Evolutionary conservation across 2,888 invertebrate species (phyloP), one percentile per base, ranked within the genome.

Genomic region (Hyposoter dolosus): DNA sequence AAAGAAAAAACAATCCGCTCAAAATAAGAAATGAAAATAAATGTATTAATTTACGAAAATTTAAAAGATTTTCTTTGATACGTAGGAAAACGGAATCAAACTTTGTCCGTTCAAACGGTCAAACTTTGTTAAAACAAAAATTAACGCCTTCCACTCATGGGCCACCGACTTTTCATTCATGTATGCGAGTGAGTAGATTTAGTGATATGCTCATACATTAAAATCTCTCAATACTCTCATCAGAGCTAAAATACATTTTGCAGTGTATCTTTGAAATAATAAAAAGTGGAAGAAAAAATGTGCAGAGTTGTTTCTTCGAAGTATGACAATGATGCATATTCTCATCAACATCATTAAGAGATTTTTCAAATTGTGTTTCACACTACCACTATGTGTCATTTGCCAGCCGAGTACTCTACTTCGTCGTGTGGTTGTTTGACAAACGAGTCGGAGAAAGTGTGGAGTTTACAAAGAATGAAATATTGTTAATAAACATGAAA

Each of bases 361-460:
- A 75, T 45, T 47, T 69, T 60, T 3, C 47, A 40, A 68, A 78
- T 69, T 69, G 69, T 69, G 74, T 75, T 50, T 72, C 17, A 3
- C 47, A n/a, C 56, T 45, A 35, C 45, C n/a, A 35, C 56, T 28
- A 69, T 56, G 53, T 19, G 75, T 75, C 75, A 84, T 74, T 80
- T 75, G 50, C 35, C 75, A 53, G 47, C 17, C 68, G 40, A 50
- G 19, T 71, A 28, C 45, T 32, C 15, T 32, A 68, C n/a, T 43
- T 15, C 72, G n/a, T 35, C 35, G 35, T 40, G 9, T 35, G 35
- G 9, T 45, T 32, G 45, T 69, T 74, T 68, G 75, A 74, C 66
- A 79, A 83, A 75, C 75, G 40, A 50, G 69, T 43, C 68, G 32
- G 83, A 35, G 83, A 84, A 84, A 84, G 75, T 84, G 76, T 35